These are phyloP conservation scores for Trachelus troglodyta DNA, from an alignment of 2,888 invertebrate species.

Conservation along the genomic window DNA sequence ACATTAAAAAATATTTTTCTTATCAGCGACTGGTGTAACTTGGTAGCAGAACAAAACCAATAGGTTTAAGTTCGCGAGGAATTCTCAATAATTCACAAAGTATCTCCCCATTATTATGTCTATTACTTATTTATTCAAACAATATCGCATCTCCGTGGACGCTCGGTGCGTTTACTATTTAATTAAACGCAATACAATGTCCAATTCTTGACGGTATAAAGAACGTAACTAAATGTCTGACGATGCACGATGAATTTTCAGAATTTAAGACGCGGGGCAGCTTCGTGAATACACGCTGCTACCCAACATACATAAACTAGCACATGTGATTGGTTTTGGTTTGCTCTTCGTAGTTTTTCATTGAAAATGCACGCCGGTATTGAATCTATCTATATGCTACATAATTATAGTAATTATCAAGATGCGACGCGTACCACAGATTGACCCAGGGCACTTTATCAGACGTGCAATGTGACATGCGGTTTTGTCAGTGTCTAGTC, in stretches of 20 bases:
- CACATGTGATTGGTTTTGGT: background rate
- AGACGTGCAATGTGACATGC: background rate
- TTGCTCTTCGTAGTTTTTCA: background rate
- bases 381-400: background rate
- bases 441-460: background rate
- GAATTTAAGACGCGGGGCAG: background rate
- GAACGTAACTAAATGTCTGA: background rate
- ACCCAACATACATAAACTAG: background rate
- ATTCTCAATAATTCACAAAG: conserved; percentile 14
- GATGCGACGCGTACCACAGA: background rate
- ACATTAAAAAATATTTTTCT: background rate
- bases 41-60: conserved; percentile 10
- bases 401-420: conserved; percentile 1
- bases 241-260: background rate
- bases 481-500: background rate
- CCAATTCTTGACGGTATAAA: background rate
- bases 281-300: background rate
- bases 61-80: conserved; percentile 11
- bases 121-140: background rate
- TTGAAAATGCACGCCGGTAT: background rate
- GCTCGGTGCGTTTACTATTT: background rate
- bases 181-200: background rate
- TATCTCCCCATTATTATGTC: background rate
- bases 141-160: background rate
- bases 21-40: background rate